Evolutionary conservation across 2,797 vertebrate genomes (phyloP).

Genomic region (Mus spretus): DNA sequence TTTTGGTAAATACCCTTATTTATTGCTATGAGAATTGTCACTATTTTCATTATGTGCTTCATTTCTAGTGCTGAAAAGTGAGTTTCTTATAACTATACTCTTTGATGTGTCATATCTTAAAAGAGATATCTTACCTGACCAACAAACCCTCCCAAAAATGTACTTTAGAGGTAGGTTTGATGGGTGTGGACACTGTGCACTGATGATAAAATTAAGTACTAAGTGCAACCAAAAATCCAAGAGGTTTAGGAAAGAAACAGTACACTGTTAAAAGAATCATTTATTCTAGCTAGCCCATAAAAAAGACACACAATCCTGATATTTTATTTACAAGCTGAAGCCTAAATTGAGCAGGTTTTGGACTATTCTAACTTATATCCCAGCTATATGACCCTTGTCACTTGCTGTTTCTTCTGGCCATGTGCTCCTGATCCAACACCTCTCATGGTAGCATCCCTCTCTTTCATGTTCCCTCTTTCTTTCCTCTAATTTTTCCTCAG

Average conservation of each 20-base stretch:
- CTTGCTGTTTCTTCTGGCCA: not conserved
- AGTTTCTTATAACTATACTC: not conserved
- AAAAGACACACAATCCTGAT: not conserved
- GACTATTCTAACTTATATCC: not conserved
- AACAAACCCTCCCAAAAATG: not conserved
- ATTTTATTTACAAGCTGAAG: not conserved
- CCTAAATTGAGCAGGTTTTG: not conserved
- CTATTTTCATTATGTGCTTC: constrained; percentile 5
- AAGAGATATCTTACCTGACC: not conserved
- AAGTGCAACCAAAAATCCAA: constrained; percentile 15
- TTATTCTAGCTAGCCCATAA: not conserved
- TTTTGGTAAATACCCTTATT: constrained; percentile 44
- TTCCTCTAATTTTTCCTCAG: not conserved
- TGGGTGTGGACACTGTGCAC: not conserved
- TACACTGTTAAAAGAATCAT: not conserved
- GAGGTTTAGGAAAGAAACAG: not conserved
- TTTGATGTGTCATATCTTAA: constrained; percentile 4
- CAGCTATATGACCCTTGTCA: not conserved
- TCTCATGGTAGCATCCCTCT: not conserved
- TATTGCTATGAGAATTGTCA: not conserved
- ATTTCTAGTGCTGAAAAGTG: constrained; percentile 7
- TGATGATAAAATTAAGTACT: constrained; percentile 2
- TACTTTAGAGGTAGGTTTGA: not conserved
- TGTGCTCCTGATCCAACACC: not conserved
- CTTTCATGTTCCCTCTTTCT: not conserved